phyloP scores from a whole-genome alignment of 1,140 invertebrate species.

The Cephus cinctus region DNA sequence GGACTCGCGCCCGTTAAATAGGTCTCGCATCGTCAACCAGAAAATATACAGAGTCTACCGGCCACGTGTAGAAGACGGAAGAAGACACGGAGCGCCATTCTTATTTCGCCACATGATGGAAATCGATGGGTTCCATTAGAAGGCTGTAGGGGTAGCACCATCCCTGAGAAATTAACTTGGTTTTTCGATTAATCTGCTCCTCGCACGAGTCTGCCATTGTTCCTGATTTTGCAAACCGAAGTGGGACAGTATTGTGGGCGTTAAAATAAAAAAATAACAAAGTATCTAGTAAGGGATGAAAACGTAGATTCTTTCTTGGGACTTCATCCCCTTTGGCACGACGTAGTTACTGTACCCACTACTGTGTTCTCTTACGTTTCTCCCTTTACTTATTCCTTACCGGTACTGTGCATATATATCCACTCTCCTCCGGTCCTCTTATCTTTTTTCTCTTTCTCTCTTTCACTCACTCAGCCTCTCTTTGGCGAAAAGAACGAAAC shows the following conservation, averaged over 20 bases:
- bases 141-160: slow-evolving; percentile 21
- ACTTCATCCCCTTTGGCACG: too few species aligned
- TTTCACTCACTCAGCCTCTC: slow-evolving; percentile 27
- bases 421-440: slow-evolving; percentile 1
- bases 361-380: too few species aligned
- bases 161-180: slow-evolving; percentile 20
- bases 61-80: slow-evolving; percentile 24
- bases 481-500: slow-evolving; percentile 47
- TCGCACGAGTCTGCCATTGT: too few species aligned
- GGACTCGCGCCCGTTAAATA: slow-evolving; percentile 59
- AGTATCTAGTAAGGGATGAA: too few species aligned
- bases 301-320: too few species aligned
- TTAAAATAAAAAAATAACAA: too few species aligned
- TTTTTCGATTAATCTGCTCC: too few species aligned
- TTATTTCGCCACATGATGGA: slow-evolving; percentile 45
- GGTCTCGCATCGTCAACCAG: slow-evolving; percentile 58
- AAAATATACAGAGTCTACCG: slow-evolving; percentile 51
- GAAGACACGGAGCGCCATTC: slow-evolving; percentile 16
- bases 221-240: too few species aligned
- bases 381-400: too few species aligned
- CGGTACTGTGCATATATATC: too few species aligned
- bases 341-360: too few species aligned
- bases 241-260: too few species aligned
- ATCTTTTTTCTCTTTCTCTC: slow-evolving; percentile 24
- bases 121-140: slow-evolving; percentile 45